Conservation (phyloP, 1,140 invertebrate species). For the Arion vulgaris region DNA sequence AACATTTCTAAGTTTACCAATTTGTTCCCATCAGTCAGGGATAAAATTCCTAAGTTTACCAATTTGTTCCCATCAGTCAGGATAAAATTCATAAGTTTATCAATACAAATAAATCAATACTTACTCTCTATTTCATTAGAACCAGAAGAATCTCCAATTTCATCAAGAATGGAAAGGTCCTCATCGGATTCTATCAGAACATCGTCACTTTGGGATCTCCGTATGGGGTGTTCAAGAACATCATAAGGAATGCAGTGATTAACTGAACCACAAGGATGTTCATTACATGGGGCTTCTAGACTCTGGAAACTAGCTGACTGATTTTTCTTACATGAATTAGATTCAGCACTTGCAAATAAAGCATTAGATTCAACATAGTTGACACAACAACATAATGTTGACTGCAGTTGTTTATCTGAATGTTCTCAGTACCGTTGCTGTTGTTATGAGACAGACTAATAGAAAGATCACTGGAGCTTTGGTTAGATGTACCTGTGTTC, state of each 20-base stretch:
- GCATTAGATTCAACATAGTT: no score
- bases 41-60: no score
- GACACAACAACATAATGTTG: no score
- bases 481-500: background rate
- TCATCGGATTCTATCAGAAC: slow-evolving; percentile 33
- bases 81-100: background rate
- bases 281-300: background rate
- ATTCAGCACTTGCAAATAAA: no score
- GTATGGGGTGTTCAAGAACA: background rate
- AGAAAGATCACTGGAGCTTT: background rate
- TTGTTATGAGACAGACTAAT: background rate
- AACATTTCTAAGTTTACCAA: no score
- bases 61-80: no score
- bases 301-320: background rate
- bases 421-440: background rate
- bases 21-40: no score
- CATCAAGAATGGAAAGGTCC: slow-evolving; percentile 44
- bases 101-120: background rate
- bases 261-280: background rate
- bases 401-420: background rate
- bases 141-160: slow-evolving; percentile 20
- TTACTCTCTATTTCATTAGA: slow-evolving; percentile 14
- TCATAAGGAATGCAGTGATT: background rate
- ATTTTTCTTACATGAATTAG: no score
- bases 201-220: slow-evolving; percentile 36